Percentiles rank a stretch among this genome's conserved stretches.
Evolutionary conservation across 2,797 vertebrate species (phyloP).

Genomic region (Urocyon cinereoargenteus): DNA sequence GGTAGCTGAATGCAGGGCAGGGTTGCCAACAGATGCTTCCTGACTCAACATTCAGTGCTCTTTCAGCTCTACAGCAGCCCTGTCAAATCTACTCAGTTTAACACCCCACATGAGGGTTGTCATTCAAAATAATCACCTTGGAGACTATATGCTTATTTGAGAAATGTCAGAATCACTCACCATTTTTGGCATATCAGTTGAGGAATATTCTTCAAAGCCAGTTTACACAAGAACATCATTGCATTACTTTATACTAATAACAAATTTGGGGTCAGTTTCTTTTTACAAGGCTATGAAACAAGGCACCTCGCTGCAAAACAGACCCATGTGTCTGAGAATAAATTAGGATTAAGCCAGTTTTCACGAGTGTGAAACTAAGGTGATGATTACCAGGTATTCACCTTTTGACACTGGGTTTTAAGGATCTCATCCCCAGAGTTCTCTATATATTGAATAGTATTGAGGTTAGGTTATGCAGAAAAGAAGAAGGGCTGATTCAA

Average conservation of each 20-base stretch:
- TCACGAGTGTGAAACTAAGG: constrained; percentile 3
- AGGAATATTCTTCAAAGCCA: constrained; percentile 14
- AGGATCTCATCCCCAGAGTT: constrained; percentile 49
- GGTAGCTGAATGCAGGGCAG: background rate
- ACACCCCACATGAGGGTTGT: background rate
- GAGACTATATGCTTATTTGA: background rate
- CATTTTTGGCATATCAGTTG: constrained; percentile 9
- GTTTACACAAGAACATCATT: background rate
- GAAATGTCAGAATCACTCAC: constrained; percentile 30
- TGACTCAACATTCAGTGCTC: background rate
- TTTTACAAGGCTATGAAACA: background rate
- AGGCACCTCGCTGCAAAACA: background rate
- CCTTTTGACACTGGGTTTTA: constrained; percentile 66
- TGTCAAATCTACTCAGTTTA: background rate
- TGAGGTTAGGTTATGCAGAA: constrained; percentile 70
- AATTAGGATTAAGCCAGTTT: constrained; percentile 26
- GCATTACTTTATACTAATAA: background rate
- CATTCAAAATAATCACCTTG: constrained; percentile 38
- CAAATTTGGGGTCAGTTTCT: background rate
- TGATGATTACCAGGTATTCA: constrained; percentile 10
- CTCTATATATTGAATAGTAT: constrained; percentile 54
- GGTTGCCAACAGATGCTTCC: background rate
- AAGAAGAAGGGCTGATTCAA: constrained; percentile 73
- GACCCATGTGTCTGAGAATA: background rate
- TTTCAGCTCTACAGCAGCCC: background rate